A percentile compares a stretch with the other conserved stretches of the same genome.
phyloP scores from a whole-genome alignment of 2,797 vertebrate genomes.

The Acanthurus leucopareius region DNA sequence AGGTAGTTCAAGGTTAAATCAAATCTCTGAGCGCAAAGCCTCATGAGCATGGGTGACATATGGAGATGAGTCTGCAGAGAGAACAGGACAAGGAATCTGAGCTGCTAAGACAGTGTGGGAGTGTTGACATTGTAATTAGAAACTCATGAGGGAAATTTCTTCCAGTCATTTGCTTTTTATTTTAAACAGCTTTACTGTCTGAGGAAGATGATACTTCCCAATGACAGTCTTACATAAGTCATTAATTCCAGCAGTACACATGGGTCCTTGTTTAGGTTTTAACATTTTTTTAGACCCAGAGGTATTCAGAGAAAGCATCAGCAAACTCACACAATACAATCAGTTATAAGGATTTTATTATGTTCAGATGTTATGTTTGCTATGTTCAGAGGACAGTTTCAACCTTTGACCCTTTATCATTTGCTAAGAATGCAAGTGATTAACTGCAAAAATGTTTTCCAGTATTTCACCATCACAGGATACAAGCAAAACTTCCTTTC shows the following conservation, averaged over 20 bases:
- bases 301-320: not conserved
- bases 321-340: not conserved
- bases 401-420: too few relatives aligned
- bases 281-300: constrained; percentile 8
- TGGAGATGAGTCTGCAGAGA: not conserved
- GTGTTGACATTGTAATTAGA: constrained; percentile 38
- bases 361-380: too few relatives aligned
- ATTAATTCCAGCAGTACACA: constrained; percentile 21
- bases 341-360: too few relatives aligned
- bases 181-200: not conserved
- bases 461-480: too few relatives aligned
- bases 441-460: too few relatives aligned
- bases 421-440: too few relatives aligned
- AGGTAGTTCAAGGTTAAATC: constrained; percentile 70
- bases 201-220: not conserved
- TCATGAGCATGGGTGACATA: not conserved
- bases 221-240: not conserved
- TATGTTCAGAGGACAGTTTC: too few relatives aligned
- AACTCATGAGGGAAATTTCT: constrained; percentile 31
- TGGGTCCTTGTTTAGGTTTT: not conserved
- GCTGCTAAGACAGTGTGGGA: constrained; percentile 5
- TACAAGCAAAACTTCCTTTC: too few relatives aligned
- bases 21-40: constrained; percentile 1
- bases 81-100: not conserved
- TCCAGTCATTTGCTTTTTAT: constrained; percentile 13